Conservation (phyloP, 2,888 invertebrate genomes). For the Philhelius pedissequus region DNA sequence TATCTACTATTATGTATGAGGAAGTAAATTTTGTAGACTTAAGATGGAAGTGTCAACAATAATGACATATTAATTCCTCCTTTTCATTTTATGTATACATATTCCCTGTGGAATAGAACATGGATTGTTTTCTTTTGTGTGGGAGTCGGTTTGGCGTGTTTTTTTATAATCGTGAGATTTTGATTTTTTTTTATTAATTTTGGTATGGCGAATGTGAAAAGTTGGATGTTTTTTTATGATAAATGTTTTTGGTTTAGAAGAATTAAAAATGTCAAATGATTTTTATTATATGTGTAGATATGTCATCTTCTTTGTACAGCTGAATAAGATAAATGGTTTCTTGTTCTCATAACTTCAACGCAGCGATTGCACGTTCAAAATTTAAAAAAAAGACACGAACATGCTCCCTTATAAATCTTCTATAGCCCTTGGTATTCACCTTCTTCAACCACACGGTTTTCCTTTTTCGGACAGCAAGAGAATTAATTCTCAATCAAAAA, state of each 20-base stretch:
- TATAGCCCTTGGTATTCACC: no score
- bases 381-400: no score
- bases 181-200: slow-evolving; percentile 27
- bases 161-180: not conserved
- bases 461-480: no score
- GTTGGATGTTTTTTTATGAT: slow-evolving; percentile 12
- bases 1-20: no score
- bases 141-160: slow-evolving; percentile 1
- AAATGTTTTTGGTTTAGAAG: not conserved
- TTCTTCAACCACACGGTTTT: no score
- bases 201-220: slow-evolving; percentile 52
- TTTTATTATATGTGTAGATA: no score
- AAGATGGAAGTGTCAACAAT: slow-evolving; percentile 35
- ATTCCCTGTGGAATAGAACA: not conserved
- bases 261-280: not conserved
- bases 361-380: no score
- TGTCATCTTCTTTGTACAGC: not conserved
- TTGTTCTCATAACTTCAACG: no score
- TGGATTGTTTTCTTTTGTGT: not conserved
- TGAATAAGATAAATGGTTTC: not conserved
- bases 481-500: no score
- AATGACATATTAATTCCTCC: slow-evolving; percentile 56
- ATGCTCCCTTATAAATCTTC: no score
- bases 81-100: slow-evolving; percentile 25
- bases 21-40: not conserved